Evolutionary conservation across 2,113 vertebrate species (phyloP).

Genomic region (Micronisus gabar): DNA sequence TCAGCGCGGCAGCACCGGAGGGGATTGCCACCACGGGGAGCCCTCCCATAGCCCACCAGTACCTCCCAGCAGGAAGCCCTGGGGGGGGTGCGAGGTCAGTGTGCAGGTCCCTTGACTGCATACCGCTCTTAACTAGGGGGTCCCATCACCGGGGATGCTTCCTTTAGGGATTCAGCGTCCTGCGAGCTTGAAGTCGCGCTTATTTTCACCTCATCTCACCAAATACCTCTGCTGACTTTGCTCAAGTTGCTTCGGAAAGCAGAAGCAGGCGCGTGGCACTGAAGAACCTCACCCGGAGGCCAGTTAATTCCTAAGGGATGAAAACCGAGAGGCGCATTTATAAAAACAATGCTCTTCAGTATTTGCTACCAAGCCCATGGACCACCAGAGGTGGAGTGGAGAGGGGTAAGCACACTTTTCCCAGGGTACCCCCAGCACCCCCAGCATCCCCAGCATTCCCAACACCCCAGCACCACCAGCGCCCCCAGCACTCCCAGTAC

Average conservation of each 20-base stretch:
- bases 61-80: not conserved
- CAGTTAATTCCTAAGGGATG: slow-evolving; percentile 76
- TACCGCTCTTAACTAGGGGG: not conserved
- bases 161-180: slow-evolving; percentile 52
- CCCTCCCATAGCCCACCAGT: not conserved
- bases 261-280: not conserved
- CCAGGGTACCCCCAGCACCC: too few species aligned
- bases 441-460: not conserved
- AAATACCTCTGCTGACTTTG: not conserved
- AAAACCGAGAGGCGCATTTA: slow-evolving; percentile 62
- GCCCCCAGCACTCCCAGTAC: accelerated
- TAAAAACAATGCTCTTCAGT: not conserved
- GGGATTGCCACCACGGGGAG: not conserved
- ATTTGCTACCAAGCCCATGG: not conserved
- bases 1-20: too few species aligned
- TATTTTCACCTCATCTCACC: slow-evolving; percentile 27
- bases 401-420: not conserved
- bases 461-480: not conserved
- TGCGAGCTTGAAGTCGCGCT: slow-evolving; percentile 39
- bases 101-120: not conserved
- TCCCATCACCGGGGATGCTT: not conserved
- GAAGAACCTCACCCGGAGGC: slow-evolving; percentile 21
- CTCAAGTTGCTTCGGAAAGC: not conserved
- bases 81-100: accelerated
- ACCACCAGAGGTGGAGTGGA: not conserved